Evolutionary conservation across 2,888 invertebrate species (phyloP), one percentile per base, ranked within the genome.

Genomic region (Scaeva pyrastri): DNA sequence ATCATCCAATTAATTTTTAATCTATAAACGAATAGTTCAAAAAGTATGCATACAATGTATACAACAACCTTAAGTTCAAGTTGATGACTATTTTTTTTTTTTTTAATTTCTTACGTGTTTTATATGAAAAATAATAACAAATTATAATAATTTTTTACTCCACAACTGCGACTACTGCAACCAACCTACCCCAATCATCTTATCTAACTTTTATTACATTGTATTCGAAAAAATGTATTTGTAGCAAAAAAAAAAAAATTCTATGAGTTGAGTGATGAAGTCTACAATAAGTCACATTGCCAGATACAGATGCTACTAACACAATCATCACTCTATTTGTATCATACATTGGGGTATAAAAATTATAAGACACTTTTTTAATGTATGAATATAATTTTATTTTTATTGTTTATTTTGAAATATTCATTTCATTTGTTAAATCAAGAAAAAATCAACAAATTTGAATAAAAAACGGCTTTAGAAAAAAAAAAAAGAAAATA

Each of bases 191-290:
- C 26, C 14, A 39, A 7, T 39, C 10, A 52, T 52, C 23, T 41
- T 60, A 60, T 60, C 21, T 6, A 1, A 21, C 14, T 41, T n/a
- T n/a, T 41, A 16, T n/a, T 41, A 60, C 21, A 21, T 60, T 39
- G 60, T 60, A 41, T 60, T 60, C 2, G n/a, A 14, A 41, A 39
- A 14, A 60, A 60, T 60, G 21, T 21, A 41, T 41, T 41, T 60
- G 39, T 41, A 41, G 60, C n/a, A n/a, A n/a, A n/a, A n/a, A n/a
- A n/a, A n/a, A n/a, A n/a, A n/a, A 58, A 58, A 36, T 16, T 56
- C 36, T 14, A n/a, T 56, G 31, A 0, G 5, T 7, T 31, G 31
- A 56, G 10, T 7, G 16, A 5, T 56, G 11, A 31, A 11, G 1
- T 60, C 60, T 41, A 21, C 8, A 39, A 1, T 3, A 21, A 60